Base-by-base conservation (phyloP, 1,140 invertebrate species). In the Adoxophyes honmai region DNA sequence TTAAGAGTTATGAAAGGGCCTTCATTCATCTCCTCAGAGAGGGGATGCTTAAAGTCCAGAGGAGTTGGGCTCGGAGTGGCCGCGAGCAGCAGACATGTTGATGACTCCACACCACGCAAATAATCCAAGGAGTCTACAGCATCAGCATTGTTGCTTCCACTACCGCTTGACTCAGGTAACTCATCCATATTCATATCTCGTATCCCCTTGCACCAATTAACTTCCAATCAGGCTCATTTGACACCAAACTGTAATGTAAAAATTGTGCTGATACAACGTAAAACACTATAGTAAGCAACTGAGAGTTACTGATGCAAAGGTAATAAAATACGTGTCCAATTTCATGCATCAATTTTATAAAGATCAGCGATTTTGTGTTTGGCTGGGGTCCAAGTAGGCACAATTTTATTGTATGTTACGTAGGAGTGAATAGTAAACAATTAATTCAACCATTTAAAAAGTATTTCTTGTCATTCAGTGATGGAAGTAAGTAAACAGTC, bases 31-130 rank as follows among this genome's bases (percentile, higher is more conserved):
- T 86, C 81, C 68, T 87, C 83, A 4, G 82, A 80, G 0, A 87
- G 68, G 34, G 83, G 82, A 70, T 88, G 86, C 52, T 86, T 84
- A 52, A 85, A 87, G 48, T 86, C 83, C 35, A 86, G 62, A 3
- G 78, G 73, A n/a, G 79, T 81, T 5, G 86, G 82, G 56, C 82
- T 86, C n/a, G 85, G 81, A 38, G 81, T 86, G 18, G 76, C 68
- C 3, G 78, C 70, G 21, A 88, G 44, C 21, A 86, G 53, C 13
- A 83, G 58, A 52, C 84, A 88, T 18, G 84, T 88, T 52, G 86
- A 88, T 9, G 83, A 87, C 59, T 88, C 83, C 4, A 86, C 86
- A 14, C 72, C 86, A 13, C 73, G 79, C 48, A 88, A 78, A 64
- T 82, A 88, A 64, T 84, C 76, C 59, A 83, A 75, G 33, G 77